These are phyloP conservation scores for Thomomys bottae DNA, from an alignment of 2,113 vertebrate species.

Conservation along the genomic window DNA sequence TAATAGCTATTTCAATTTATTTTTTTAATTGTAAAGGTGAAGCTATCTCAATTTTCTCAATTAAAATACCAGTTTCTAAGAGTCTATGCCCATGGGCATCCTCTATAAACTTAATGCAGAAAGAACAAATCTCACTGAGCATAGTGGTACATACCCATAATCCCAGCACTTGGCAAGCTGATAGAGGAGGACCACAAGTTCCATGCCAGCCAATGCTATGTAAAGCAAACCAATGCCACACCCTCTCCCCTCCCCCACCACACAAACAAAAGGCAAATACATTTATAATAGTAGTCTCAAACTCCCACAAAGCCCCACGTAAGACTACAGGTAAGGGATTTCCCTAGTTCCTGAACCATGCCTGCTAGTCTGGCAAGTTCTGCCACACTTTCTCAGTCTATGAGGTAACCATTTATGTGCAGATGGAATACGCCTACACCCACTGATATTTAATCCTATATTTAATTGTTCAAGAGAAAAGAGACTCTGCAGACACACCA, in stretches of 20 bases:
- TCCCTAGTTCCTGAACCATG: not conserved
- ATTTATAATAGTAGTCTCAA: not conserved
- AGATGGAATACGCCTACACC: not conserved
- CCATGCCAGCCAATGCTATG: not conserved
- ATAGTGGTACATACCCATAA: not conserved
- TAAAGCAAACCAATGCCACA: too few species aligned
- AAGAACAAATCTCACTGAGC: not conserved
- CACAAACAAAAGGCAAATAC: not conserved
- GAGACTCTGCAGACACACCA: not conserved
- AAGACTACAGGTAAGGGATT: not conserved
- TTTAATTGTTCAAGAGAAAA: conserved; percentile 27
- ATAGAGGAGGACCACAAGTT: not conserved
- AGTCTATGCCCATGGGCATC: not conserved
- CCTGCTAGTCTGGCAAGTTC: not conserved
- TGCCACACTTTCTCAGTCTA: not conserved
- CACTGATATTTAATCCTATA: not conserved
- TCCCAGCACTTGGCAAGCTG: not conserved
- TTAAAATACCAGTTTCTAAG: conserved; percentile 36
- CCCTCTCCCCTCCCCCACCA: too few species aligned
- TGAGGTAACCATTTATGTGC: conserved; percentile 31
- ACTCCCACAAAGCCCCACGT: not conserved
- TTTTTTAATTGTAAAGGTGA: too few species aligned
- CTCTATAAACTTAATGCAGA: not conserved
- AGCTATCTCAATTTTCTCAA: not conserved
- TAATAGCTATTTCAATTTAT: not conserved